Conservation (phyloP, 2,113 vertebrate genomes). For the Girardinichthys multiradiatus region DNA sequence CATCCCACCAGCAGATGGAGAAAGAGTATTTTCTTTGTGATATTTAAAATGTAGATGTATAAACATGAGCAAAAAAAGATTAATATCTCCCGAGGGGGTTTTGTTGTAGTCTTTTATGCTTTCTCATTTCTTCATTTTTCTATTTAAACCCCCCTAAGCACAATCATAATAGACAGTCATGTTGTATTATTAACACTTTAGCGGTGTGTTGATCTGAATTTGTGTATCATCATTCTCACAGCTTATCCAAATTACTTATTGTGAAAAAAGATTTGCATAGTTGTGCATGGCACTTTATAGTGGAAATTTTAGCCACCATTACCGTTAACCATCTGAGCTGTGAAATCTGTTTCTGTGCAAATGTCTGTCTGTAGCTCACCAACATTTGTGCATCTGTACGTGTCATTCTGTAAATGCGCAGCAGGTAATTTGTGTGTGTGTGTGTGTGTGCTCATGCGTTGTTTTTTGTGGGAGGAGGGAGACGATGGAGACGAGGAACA, state of each 20-base stretch:
- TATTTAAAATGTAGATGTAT: background rate
- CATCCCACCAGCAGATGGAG: constrained; percentile 64
- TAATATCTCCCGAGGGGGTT: constrained; percentile 7
- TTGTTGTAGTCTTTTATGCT: constrained; percentile 13
- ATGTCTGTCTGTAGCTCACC: background rate
- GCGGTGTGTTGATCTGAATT: too few relatives aligned
- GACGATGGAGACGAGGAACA: constrained; percentile 69
- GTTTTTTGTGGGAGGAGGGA: constrained; percentile 68
- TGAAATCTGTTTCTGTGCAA: constrained; percentile 30
- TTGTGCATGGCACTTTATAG: constrained; percentile 25
- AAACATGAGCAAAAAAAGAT: constrained; percentile 12
- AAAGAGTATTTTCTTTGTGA: constrained; percentile 35
- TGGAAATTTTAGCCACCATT: constrained; percentile 15
- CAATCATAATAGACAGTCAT: background rate
- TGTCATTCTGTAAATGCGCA: constrained; percentile 59
- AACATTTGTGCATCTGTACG: constrained; percentile 26
- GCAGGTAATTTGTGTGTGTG: constrained; percentile 70
- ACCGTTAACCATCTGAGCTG: constrained; percentile 36
- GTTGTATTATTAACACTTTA: background rate
- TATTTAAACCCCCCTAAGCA: background rate
- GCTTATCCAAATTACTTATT: background rate
- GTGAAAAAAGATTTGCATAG: constrained; percentile 10
- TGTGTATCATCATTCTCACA: background rate
- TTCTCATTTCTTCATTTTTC: background rate
- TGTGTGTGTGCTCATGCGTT: constrained; percentile 55